Percentiles rank a stretch among this genome's conserved stretches.
These are phyloP conservation scores for Agrochola macilenta DNA, from an alignment of 2,888 invertebrate genomes.

Conservation along the genomic window DNA sequence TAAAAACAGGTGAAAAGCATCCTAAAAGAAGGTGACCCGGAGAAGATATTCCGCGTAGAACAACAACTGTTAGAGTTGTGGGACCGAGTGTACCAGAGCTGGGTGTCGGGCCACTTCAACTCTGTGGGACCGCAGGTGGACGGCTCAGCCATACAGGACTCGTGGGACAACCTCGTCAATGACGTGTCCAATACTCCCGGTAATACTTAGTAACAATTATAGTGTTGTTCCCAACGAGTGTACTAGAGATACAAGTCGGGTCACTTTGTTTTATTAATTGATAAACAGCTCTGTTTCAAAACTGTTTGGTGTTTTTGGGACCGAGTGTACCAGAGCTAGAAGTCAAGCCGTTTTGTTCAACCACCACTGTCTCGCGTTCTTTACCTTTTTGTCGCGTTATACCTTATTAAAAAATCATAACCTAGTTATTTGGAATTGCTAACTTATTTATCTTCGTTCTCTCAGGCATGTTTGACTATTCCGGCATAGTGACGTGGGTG, in stretches of 20 bases:
- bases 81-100: slow-evolving; percentile 98
- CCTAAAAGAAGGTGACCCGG: slow-evolving; percentile 94
- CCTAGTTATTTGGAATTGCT: background rate
- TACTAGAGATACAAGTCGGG: background rate
- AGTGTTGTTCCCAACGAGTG: background rate
- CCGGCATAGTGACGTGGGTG: slow-evolving; percentile 94
- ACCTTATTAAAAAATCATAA: background rate
- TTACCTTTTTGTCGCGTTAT: background rate
- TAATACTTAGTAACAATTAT: slow-evolving; percentile 74
- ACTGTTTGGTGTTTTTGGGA: background rate
- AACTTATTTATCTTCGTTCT: background rate
- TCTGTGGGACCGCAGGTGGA: slow-evolving; percentile 93
- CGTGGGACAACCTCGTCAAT: slow-evolving; percentile 93
- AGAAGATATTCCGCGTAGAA: slow-evolving; percentile 95
- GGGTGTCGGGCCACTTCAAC: slow-evolving; percentile 94
- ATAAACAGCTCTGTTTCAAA: background rate
- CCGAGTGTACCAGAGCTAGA: background rate
- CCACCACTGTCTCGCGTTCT: background rate
- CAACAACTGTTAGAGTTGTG: slow-evolving; percentile 97
- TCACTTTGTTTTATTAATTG: too few species aligned
- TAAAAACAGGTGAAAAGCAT: slow-evolving; percentile 92
- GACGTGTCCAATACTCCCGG: slow-evolving; percentile 94
- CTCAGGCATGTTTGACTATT: slow-evolving; percentile 93
- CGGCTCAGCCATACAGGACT: slow-evolving; percentile 92
- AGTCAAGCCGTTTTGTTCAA: background rate